Percentiles rank a stretch among this genome's conserved stretches.
Conservation (phyloP, 1,140 invertebrate genomes). For the Tyrophagus putrescentiae region DNA sequence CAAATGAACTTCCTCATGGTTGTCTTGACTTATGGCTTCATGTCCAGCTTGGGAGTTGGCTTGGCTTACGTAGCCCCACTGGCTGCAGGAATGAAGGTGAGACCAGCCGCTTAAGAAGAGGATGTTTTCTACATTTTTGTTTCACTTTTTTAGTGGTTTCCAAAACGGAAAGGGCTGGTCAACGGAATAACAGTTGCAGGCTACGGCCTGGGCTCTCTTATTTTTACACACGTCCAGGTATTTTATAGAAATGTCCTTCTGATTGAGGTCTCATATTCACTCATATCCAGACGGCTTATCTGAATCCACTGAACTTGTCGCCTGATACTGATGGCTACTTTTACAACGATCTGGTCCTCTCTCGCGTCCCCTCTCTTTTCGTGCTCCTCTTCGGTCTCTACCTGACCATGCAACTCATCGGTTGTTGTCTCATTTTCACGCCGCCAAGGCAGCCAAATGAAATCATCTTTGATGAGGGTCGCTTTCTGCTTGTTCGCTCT, state of each 20-base stretch:
- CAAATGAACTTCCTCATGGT: constrained; percentile 29
- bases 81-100: constrained; percentile 35
- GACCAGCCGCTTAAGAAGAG: constrained; percentile 12
- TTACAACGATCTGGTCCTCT: constrained; percentile 17
- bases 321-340: constrained; percentile 26
- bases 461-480: constrained; percentile 17
- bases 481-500: constrained; percentile 10
- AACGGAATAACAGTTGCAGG: constrained; percentile 34
- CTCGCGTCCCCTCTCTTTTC: constrained; percentile 23
- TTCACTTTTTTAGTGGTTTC: constrained; percentile 35
- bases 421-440: constrained; percentile 27
- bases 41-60: constrained; percentile 35
- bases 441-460: constrained; percentile 25
- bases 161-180: constrained; percentile 32
- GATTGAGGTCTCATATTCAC: too few species aligned
- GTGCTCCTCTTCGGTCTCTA: constrained; percentile 22
- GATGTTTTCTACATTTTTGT: too few species aligned
- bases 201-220: constrained; percentile 33
- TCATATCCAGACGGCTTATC: constrained; percentile 33
- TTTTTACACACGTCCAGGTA: constrained; percentile 35
- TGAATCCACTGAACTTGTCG: constrained; percentile 33
- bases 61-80: constrained; percentile 35
- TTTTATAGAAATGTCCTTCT: constrained; percentile 33
- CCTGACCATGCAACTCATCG: constrained; percentile 22
- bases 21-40: constrained; percentile 34